A percentile compares a stretch with the other conserved stretches of the same genome.
These are phyloP conservation scores for Lepidocyrtoides sp. DNA, from an alignment of 2,888 invertebrate species.

Conservation along the genomic window DNA sequence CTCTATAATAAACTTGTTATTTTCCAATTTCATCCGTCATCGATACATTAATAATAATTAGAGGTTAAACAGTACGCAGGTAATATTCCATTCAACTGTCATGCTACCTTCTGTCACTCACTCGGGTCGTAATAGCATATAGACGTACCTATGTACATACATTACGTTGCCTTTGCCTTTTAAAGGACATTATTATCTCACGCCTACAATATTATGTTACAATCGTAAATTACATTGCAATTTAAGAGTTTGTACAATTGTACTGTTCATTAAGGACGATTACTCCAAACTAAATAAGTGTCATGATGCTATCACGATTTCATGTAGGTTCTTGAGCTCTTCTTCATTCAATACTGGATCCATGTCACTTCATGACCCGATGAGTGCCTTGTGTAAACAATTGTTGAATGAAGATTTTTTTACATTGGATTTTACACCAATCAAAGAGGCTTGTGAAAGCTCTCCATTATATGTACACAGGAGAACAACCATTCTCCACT, in stretches of 20 bases:
- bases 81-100: background rate
- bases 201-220: background rate
- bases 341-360: background rate
- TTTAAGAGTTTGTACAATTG: background rate
- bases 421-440: too few species aligned
- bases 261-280: background rate
- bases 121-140: background rate
- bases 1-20: too few species aligned
- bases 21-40: conserved; percentile 4
- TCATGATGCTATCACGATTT: background rate
- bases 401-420: too few species aligned
- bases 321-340: background rate
- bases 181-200: conserved; percentile 26
- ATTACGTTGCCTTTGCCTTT: background rate
- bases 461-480: too few species aligned
- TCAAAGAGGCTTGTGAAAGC: too few species aligned
- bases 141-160: background rate
- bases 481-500: too few species aligned
- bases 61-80: background rate
- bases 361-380: background rate
- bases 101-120: background rate
- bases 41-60: conserved; percentile 26
- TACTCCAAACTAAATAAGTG: background rate
- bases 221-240: background rate
- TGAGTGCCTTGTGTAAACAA: too few species aligned